These are phyloP conservation scores for Arctia plantaginis DNA, from an alignment of 2,888 invertebrate species.

Conservation along the genomic window DNA sequence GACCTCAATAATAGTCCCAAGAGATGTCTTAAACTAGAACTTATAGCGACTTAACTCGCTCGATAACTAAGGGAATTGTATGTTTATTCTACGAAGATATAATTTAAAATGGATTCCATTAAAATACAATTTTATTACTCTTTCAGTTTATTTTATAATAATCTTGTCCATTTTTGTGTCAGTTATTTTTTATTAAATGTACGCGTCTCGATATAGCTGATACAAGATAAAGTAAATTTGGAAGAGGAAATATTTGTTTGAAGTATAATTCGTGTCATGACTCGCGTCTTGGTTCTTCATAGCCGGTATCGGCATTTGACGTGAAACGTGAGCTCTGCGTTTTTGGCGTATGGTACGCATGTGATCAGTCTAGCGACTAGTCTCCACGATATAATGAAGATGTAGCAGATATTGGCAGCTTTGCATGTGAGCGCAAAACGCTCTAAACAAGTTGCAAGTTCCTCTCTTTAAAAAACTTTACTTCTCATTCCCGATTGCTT, in stretches of 20 bases:
- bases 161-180: neutral
- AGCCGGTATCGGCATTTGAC: conserved; percentile 64
- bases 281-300: conserved; percentile 57
- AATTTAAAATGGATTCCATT: conserved; percentile 30
- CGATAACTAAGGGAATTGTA: conserved; percentile 38
- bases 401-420: conserved; percentile 63
- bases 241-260: conserved; percentile 24
- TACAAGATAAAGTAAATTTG: neutral
- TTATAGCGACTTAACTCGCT: conserved; percentile 31
- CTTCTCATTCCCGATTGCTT: conserved; percentile 30
- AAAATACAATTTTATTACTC: conserved; percentile 16
- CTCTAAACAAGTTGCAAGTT: conserved; percentile 47
- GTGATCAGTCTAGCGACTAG: conserved; percentile 66
- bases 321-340: conserved; percentile 61
- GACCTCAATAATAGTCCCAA: conserved; percentile 30
- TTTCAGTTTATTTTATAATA: conserved; percentile 2
- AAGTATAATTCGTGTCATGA: conserved; percentile 45
- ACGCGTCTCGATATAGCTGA: conserved; percentile 1
- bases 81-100: conserved; percentile 24
- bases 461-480: conserved; percentile 43
- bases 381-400: conserved; percentile 60
- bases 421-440: conserved; percentile 57
- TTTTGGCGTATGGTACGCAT: conserved; percentile 72
- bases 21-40: conserved; percentile 41
- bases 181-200: neutral